Base-by-base conservation (phyloP, 2,113 vertebrate species). In the Haemorhous mexicanus region DNA sequence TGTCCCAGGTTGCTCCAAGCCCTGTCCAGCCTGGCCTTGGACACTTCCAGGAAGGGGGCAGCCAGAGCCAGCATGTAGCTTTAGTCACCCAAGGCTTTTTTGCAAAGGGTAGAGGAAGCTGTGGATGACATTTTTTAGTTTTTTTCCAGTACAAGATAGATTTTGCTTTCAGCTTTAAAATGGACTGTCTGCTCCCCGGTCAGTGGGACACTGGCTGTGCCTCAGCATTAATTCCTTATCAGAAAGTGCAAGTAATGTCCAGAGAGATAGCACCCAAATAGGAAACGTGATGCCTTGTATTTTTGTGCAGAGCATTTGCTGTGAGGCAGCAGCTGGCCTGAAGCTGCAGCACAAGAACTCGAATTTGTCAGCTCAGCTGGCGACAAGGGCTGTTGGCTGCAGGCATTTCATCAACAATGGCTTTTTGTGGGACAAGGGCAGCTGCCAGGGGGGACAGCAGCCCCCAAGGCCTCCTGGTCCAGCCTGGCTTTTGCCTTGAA, bases 261-360 rank as follows among this genome's bases (percentile, higher is more conserved):
- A 79, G n/a, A 12, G 33, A 73, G 78, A 90, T 58, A 61, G 58
- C 30, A 35, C 80, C 55, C 87, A 49, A 83, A 88, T 30, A 84
- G 80, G 96, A 96, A 97, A 97, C 3, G 4, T n/a, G 92, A 83
- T 41, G 18, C 50, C 10, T 44, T 30, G 47, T 94, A 59, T 92
- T 94, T 95, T 59, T 94, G 91, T 76, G n/a, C 56, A 22, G 55
- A 74, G 56, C 97, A 97, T 97, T 85, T 97, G 97, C 70, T 95
- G 84, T 21, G 37, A 21, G 35, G 46, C 30, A 95, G 83, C 97
- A 97, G 96, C 95, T 97, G 97, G 55, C 82, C 13, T 16, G 85
- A 43, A 90, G 81, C 24, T 27, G 53, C 64, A 76, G 76, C 68
- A 82, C 35, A 16, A 77, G 72, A 50, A 28, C 46, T 64, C 37